Conservation (phyloP, 1,140 invertebrate species). For the Drosophila obscura region DNA sequence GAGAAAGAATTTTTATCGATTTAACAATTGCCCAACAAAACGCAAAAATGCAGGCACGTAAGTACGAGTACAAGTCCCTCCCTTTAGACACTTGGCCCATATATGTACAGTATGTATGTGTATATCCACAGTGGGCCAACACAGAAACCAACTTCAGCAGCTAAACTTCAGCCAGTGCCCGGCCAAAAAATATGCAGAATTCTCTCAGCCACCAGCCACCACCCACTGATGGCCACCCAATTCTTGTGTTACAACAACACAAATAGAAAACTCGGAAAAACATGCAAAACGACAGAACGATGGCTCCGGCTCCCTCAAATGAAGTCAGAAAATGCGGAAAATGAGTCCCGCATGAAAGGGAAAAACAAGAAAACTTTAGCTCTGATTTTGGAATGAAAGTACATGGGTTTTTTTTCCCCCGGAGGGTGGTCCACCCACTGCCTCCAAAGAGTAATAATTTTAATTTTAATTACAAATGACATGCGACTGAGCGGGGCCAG, state of each 20-base stretch:
- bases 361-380: conserved; percentile 27
- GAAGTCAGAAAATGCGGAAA: conserved; percentile 43
- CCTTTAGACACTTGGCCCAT: conserved; percentile 42
- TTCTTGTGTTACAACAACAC: conserved; percentile 32
- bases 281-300: conserved; percentile 46
- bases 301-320: conserved; percentile 21
- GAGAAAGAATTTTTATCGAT: conserved; percentile 55
- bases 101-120: conserved; percentile 6
- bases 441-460: conserved; percentile 9
- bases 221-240: conserved; percentile 15
- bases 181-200: conserved; percentile 39
- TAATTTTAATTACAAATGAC: conserved; percentile 39
- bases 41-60: conserved; percentile 49
- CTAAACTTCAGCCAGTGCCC: conserved; percentile 27
- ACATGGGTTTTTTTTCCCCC: not conserved
- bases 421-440: too few relatives aligned
- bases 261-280: conserved; percentile 38
- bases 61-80: conserved; percentile 1
- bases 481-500: conserved; percentile 9
- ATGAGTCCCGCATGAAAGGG: conserved; percentile 21
- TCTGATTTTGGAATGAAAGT: conserved; percentile 37
- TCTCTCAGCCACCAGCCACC: not conserved
- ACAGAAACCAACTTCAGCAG: conserved; percentile 4
- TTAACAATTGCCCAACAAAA: conserved; percentile 64
- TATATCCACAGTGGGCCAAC: not conserved